Evolutionary conservation across 2,797 vertebrate genomes (phyloP), one percentile per base, ranked within the genome.

Genomic region (Schizothorax lantsangensis): DNA sequence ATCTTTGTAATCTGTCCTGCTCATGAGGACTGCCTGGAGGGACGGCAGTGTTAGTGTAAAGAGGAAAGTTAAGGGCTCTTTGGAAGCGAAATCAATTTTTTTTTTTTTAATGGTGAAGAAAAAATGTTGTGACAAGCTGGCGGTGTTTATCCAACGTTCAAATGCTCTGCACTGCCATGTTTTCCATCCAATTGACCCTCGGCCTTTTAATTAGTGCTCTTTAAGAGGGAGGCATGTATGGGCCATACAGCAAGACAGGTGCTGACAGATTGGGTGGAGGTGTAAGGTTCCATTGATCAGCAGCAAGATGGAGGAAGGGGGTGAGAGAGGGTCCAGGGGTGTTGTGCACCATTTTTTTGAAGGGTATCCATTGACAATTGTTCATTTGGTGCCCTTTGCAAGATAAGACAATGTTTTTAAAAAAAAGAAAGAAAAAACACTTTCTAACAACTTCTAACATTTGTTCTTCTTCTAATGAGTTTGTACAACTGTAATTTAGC

Each of bases 81-180:
- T 84, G 86, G 77, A 83, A 81, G 75, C 84, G 40, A 90, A 91
- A 83, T 74, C 52, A 57, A 43, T 43, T 84, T 80, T 84, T 17
- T 87, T 87, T 17, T 52, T 81, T 33, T 68, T 36, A 88, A 88
- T 69, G 71, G 74, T 47, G 30, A 49, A 79, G 80, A 87, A 86
- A 85, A 87, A 89, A 90, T 91, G 89, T 91, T 91, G 89, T 91
- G 89, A 90, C 89, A 91, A 87, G 74, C 85, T 89, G 72, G 78
- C 52, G 69, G 72, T 88, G 79, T 89, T 91, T 91, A 90, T 87
- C 69, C 79, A 84, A 74, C 40, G 12, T 81, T 83, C 84, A 86
- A 85, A 83, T 71, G 83, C 71, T 33, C 40, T 7, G 54, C 83
- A 75, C 88, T 21, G 80, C 77, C 45, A 26, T 89, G 88, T 87